phyloP scores from a whole-genome alignment of 2,888 invertebrate genomes.

The Hanleya hanleyi region DNA sequence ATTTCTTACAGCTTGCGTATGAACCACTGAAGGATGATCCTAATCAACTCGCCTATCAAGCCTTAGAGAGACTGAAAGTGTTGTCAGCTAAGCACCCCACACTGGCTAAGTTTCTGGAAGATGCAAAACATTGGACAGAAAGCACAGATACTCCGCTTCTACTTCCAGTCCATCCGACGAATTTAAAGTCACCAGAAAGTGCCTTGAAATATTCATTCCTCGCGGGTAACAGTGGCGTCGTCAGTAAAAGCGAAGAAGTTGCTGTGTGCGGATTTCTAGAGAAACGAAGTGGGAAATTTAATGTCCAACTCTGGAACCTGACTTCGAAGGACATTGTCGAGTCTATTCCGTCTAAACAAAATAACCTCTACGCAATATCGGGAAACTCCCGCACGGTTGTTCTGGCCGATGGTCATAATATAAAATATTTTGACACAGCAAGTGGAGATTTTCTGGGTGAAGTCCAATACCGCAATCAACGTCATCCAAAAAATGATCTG shows the following conservation, averaged over 20 bases:
- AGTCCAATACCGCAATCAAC: neutral
- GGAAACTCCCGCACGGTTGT: neutral
- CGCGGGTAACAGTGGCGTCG: neutral
- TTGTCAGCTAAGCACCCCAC: neutral
- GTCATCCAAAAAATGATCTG: neutral
- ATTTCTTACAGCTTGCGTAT: neutral
- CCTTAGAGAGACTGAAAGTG: neutral
- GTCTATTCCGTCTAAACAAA: neutral
- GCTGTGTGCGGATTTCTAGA: slow-evolving; percentile 1
- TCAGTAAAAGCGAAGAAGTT: neutral
- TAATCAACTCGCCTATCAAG: slow-evolving; percentile 2
- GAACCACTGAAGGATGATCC: neutral
- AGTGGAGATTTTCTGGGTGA: neutral
- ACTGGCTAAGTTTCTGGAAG: neutral
- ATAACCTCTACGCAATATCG: neutral
- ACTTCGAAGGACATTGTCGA: neutral
- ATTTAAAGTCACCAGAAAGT: neutral
- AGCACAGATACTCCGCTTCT: neutral
- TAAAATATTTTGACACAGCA: neutral
- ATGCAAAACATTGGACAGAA: neutral
- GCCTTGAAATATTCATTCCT: neutral
- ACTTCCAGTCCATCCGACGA: neutral
- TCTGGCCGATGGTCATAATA: neutral
- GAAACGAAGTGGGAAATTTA: neutral
- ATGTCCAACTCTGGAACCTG: neutral